Conservation (phyloP, 2,888 invertebrate species). For the Acronicta alni region DNA sequence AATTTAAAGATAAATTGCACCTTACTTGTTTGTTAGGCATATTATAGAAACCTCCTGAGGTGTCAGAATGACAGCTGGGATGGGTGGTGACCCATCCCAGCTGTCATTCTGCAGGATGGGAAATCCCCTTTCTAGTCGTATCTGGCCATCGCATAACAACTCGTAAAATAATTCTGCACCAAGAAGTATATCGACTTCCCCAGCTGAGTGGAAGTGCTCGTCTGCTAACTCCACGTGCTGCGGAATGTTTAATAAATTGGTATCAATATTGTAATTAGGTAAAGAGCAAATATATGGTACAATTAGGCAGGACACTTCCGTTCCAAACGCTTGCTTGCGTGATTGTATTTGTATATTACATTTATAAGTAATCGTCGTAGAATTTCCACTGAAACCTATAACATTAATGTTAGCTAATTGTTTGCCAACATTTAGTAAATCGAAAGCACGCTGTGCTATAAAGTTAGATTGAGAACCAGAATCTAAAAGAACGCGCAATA, state of each 20-base stretch:
- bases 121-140: not conserved
- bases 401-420: not conserved
- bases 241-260: not conserved
- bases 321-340: not conserved
- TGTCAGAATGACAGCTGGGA: too few relatives aligned
- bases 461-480: not conserved
- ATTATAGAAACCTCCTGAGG: not conserved
- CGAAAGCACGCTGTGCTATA: not conserved
- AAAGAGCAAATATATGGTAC: not conserved
- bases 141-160: not conserved
- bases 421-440: not conserved
- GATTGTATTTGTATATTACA: not conserved
- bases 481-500: not conserved
- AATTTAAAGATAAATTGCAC: slow-evolving; percentile 2
- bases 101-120: slow-evolving; percentile 1
- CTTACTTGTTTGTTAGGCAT: not conserved
- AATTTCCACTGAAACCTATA: not conserved
- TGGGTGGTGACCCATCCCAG: slow-evolving; percentile 4
- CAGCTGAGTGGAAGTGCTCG: not conserved
- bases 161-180: slow-evolving; percentile 4
- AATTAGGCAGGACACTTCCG: not conserved
- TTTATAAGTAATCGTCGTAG: not conserved
- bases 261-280: not conserved
- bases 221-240: not conserved
- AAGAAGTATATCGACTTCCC: slow-evolving; percentile 1